phyloP scores from a whole-genome alignment of 1,140 invertebrate genomes.

The Hermetia illucens region DNA sequence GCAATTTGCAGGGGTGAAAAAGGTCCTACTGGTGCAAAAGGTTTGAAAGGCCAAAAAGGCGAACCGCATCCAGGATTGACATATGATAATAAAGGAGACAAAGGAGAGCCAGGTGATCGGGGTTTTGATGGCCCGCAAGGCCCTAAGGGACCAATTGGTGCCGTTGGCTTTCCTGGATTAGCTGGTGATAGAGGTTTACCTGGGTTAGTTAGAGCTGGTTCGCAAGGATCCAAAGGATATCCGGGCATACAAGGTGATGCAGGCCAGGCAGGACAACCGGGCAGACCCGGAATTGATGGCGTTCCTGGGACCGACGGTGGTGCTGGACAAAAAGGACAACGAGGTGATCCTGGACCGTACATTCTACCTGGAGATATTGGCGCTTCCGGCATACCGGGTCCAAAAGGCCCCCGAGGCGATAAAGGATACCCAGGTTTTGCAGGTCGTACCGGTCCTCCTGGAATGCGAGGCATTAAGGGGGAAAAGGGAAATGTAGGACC shows the following conservation, averaged over 20 bases:
- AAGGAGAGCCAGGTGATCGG: slow-evolving; percentile 13
- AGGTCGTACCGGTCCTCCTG: slow-evolving; percentile 14
- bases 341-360: slow-evolving; percentile 32
- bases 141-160: slow-evolving; percentile 18
- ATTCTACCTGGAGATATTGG: slow-evolving; percentile 32
- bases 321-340: slow-evolving; percentile 35
- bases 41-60: slow-evolving; percentile 35
- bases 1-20: slow-evolving; percentile 42
- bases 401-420: slow-evolving; percentile 35
- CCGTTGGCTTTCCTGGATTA: slow-evolving; percentile 11
- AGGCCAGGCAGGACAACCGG: slow-evolving; percentile 33
- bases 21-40: slow-evolving; percentile 34
- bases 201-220: slow-evolving; percentile 26
- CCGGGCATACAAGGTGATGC: slow-evolving; percentile 24
- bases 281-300: slow-evolving; percentile 29
- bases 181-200: slow-evolving; percentile 13
- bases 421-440: slow-evolving; percentile 13
- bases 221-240: slow-evolving; percentile 35
- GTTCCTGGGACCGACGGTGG: slow-evolving; percentile 22
- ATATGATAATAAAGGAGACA: slow-evolving; percentile 16
- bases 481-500: slow-evolving; percentile 27
- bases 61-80: slow-evolving; percentile 17
- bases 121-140: slow-evolving; percentile 22
- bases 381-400: slow-evolving; percentile 21
- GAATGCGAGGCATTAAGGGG: slow-evolving; percentile 19